Percentiles rank a stretch among this genome's conserved stretches.
phyloP scores from a whole-genome alignment of 2,888 invertebrate genomes.

The Leucophora obtusa region DNA sequence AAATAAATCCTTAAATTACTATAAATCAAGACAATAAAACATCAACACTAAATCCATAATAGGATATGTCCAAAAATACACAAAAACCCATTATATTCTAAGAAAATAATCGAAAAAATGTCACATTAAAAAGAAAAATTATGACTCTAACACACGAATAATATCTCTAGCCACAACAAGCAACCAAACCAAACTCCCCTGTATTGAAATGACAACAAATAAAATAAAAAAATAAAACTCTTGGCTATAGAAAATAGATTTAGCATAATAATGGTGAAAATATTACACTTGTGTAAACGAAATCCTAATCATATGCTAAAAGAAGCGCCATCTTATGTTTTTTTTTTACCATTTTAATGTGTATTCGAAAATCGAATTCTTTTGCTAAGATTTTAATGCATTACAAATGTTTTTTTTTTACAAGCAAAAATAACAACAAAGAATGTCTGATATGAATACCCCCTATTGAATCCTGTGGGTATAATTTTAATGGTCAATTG shows the following conservation, averaged over 20 bases:
- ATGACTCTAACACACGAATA: conserved; percentile 71
- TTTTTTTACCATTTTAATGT: conserved; percentile 45
- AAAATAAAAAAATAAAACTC: not conserved
- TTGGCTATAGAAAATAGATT: conserved; percentile 54
- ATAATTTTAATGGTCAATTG: conserved; percentile 77
- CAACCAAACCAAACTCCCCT: conserved; percentile 7
- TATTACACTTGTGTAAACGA: conserved; percentile 20
- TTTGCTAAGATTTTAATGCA: conserved; percentile 37
- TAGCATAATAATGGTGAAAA: conserved; percentile 54
- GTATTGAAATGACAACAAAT: not conserved
- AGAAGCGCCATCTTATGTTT: not conserved
- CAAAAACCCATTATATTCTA: conserved; percentile 76
- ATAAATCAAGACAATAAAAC: conserved; percentile 56
- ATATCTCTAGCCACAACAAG: conserved; percentile 47
- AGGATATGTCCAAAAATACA: conserved; percentile 24
- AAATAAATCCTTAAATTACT: conserved; percentile 31
- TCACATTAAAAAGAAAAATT: conserved; percentile 79
- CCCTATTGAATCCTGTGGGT: conserved; percentile 72
- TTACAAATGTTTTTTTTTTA: conserved; percentile 40
- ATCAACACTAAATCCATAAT: conserved; percentile 55
- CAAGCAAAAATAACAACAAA: not conserved
- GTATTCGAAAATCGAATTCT: conserved; percentile 26
- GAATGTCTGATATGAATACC: conserved; percentile 5
- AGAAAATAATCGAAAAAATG: conserved; percentile 79
- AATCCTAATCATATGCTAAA: conserved; percentile 38